These are phyloP conservation scores for Zhuqinia jingwanae DNA, from an alignment of 2,888 invertebrate species.

Conservation along the genomic window DNA sequence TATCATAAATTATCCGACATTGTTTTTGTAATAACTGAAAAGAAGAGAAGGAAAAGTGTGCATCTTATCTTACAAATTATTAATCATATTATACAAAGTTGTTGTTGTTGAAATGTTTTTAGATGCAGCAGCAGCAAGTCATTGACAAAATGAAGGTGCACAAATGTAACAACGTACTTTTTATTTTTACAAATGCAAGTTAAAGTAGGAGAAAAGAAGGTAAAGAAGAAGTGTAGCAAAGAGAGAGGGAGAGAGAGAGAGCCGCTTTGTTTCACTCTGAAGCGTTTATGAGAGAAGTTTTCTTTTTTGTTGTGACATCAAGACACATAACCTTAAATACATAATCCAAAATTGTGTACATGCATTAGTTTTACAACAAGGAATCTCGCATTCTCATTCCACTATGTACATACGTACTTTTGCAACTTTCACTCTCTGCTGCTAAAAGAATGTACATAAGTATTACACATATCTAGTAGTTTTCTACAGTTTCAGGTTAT, in stretches of 20 bases:
- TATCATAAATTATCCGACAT: neutral
- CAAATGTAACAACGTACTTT: neutral
- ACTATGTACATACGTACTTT: no score
- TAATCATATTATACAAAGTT: no score
- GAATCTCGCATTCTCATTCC: no score
- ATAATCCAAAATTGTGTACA: no score
- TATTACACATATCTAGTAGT: neutral
- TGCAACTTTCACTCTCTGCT: neutral
- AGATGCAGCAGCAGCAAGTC: neutral
- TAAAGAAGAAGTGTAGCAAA: neutral
- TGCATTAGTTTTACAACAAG: no score
- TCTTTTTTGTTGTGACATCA: neutral
- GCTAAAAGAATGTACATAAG: neutral
- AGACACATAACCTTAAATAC: no score
- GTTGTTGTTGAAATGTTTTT: no score
- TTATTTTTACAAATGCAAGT: neutral
- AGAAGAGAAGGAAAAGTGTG: no score
- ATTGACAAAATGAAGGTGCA: neutral
- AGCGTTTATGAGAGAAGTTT: slow-evolving; percentile 9
- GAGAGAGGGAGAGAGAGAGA: neutral
- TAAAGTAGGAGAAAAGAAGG: neutral
- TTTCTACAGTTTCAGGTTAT: neutral
- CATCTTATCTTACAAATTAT: no score
- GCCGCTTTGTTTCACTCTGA: neutral
- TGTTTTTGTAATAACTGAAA: neutral